phyloP scores from a whole-genome alignment of 2,888 invertebrate genomes.

The Caenorhabditis sinica region DNA sequence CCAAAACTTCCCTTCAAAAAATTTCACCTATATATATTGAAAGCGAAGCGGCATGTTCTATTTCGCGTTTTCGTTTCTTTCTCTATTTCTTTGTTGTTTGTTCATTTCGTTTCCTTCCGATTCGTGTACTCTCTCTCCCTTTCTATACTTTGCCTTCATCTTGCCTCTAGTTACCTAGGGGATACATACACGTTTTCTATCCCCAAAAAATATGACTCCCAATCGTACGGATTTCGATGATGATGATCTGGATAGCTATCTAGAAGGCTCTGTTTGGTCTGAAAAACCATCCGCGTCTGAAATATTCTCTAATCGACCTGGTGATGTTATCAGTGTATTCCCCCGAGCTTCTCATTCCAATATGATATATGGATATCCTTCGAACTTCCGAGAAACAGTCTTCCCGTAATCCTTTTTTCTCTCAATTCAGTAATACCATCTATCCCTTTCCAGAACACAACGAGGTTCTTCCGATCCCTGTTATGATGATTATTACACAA shows the following conservation, averaged over 20 bases:
- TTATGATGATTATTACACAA: conserved; percentile 41
- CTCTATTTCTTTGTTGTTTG: conserved; percentile 40
- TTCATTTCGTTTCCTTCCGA: conserved; percentile 32
- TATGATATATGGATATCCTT: conserved; percentile 61
- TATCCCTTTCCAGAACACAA: conserved; percentile 28
- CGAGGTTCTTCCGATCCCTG: conserved; percentile 19
- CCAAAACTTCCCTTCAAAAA: conserved; percentile 34
- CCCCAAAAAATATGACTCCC: conserved; percentile 1
- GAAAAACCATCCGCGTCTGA: conserved; percentile 68
- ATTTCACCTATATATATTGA: conserved; percentile 23
- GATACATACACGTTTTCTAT: conserved; percentile 12
- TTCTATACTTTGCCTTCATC: conserved; percentile 5
- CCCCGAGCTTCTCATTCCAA: conserved; percentile 63
- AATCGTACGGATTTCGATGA: conserved; percentile 55
- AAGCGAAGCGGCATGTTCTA: conserved; percentile 44
- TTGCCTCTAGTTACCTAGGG: conserved; percentile 29
- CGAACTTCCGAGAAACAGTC: conserved; percentile 65
- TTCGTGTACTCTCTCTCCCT: conserved; percentile 35
- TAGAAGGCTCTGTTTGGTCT: conserved; percentile 71
- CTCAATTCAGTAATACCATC: background rate
- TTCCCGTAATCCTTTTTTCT: conserved; percentile 58
- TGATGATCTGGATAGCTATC: conserved; percentile 68
- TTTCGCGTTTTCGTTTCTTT: conserved; percentile 35
- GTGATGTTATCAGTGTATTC: conserved; percentile 66
- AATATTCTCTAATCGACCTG: conserved; percentile 46